phyloP scores from a whole-genome alignment of 2,113 vertebrate species.

The Rhinoptilus africanus region DNA sequence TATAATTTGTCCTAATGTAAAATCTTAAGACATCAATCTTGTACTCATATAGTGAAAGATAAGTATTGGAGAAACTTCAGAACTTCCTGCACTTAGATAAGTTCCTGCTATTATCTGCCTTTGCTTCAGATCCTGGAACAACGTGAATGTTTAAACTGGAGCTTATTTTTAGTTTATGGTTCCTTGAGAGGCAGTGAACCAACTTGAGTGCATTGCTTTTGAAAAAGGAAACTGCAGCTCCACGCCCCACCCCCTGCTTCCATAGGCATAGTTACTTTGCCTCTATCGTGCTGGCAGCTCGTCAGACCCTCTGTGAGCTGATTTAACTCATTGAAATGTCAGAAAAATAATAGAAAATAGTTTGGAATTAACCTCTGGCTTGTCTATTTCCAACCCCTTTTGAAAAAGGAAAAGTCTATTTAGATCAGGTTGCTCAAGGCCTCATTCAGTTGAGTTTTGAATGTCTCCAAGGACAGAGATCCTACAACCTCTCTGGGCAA shows the following conservation, averaged over 20 bases:
- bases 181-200: neutral
- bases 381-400: neutral
- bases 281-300: neutral
- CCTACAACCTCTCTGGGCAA: neutral
- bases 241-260: neutral
- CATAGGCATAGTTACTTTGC: neutral
- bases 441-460: neutral
- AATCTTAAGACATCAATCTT: neutral
- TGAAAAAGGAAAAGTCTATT: neutral
- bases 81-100: neutral
- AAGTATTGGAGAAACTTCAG: neutral
- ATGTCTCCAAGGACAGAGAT: neutral
- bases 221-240: neutral
- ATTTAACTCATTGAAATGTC: neutral
- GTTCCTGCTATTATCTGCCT: neutral
- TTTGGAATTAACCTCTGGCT: neutral
- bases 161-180: neutral
- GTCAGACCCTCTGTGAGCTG: neutral
- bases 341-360: neutral
- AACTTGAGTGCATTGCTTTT: neutral
- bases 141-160: neutral
- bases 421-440: neutral
- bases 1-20: neutral
- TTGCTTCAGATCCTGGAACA: neutral
- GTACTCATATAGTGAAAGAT: neutral